A percentile compares a stretch with the other conserved stretches of the same genome.
Evolutionary conservation across 2,888 invertebrate genomes (phyloP).

Genomic region (Drosophila histrio): DNA sequence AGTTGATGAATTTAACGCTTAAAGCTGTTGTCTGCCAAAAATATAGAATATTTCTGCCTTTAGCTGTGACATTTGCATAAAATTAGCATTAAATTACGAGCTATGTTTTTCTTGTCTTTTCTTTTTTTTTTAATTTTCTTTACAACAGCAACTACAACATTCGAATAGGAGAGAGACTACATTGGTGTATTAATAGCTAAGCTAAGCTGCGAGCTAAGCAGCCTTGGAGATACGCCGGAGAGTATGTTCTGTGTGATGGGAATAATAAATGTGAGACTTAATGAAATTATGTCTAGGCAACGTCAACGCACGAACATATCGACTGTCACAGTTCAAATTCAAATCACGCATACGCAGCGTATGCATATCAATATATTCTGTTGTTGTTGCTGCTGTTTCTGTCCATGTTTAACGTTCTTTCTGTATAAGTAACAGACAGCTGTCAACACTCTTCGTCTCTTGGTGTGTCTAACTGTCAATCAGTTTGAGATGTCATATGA

Average conservation of each 20-base stretch:
- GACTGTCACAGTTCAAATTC: constrained; percentile 36
- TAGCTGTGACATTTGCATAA: constrained; percentile 33
- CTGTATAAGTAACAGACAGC: constrained; percentile 36
- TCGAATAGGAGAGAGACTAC: constrained; percentile 15
- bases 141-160: constrained; percentile 12
- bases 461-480: constrained; percentile 41
- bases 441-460: constrained; percentile 48
- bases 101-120: neutral
- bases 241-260: constrained; percentile 20
- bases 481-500: constrained; percentile 43
- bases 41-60: constrained; percentile 4
- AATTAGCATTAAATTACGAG: constrained; percentile 26
- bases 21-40: constrained; percentile 12
- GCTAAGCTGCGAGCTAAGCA: constrained; percentile 13
- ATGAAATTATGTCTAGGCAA: constrained; percentile 55
- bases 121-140: neutral
- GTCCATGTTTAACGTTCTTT: constrained; percentile 2
- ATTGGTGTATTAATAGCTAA: constrained; percentile 24
- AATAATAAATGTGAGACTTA: constrained; percentile 43
- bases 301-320: constrained; percentile 35
- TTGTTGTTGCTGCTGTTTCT: neutral
- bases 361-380: constrained; percentile 45
- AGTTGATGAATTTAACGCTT: constrained; percentile 35
- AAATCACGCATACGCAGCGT: constrained; percentile 73
- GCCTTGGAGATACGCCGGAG: neutral